Conservation (phyloP, 2,113 vertebrate genomes). For the Rhadina sibilatrix region DNA sequence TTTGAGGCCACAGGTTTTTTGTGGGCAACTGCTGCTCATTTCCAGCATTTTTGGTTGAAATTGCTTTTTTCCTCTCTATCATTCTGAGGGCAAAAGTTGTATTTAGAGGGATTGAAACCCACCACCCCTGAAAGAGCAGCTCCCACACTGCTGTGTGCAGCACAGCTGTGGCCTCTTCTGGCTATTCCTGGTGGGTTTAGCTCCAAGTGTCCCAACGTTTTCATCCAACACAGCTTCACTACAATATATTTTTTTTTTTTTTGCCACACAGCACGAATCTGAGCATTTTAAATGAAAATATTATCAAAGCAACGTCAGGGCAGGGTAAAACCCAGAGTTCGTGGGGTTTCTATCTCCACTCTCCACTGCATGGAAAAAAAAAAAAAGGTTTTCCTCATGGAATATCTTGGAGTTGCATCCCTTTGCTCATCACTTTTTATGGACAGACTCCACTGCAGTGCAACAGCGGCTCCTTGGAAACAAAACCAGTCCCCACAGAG, state of each 20-base stretch:
- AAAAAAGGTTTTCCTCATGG: not conserved
- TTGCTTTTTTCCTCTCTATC: not conserved
- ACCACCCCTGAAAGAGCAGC: not conserved
- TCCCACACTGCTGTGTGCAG: not conserved
- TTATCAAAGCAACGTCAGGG: too few species aligned
- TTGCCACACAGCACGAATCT: not conserved
- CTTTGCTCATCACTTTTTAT: not conserved
- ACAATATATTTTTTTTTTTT: not conserved
- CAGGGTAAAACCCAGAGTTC: not conserved
- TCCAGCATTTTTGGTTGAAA: not conserved
- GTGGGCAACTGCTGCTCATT: not conserved
- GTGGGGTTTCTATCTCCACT: not conserved
- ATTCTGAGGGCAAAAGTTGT: accelerated
- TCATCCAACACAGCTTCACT: not conserved
- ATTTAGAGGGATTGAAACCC: not conserved
- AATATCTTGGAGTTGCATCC: not conserved
- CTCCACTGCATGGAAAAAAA: not conserved
- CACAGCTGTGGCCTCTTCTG: not conserved
- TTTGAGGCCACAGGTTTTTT: not conserved
- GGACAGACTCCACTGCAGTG: not conserved
- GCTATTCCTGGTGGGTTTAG: not conserved
- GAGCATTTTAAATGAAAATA: not conserved
- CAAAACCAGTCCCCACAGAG: not conserved
- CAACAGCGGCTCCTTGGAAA: not conserved
- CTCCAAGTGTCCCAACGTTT: not conserved